phyloP scores from a whole-genome alignment of 2,113 vertebrate species.

The Carlito syrichta region DNA sequence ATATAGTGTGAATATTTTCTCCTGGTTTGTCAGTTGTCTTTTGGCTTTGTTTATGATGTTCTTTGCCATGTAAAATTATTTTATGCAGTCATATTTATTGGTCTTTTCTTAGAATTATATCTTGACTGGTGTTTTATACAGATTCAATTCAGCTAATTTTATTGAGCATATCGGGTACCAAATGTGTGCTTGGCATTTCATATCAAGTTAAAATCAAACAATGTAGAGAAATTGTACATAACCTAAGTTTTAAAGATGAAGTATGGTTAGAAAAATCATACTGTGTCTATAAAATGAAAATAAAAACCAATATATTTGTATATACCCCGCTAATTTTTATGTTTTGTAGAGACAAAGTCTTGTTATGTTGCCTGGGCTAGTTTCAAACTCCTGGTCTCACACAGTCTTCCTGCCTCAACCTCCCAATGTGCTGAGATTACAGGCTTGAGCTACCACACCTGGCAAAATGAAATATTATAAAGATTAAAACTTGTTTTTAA shows the following conservation, averaged over 20 bases:
- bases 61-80: neutral
- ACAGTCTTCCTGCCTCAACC: too few relatives aligned
- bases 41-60: neutral
- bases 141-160: neutral
- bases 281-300: neutral
- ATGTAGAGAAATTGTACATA: neutral
- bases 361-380: too few relatives aligned
- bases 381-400: too few relatives aligned
- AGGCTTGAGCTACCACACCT: too few relatives aligned
- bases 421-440: too few relatives aligned
- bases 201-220: constrained; percentile 10
- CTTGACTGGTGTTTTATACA: neutral
- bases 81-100: neutral
- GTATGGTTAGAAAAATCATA: neutral
- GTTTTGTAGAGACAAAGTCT: too few relatives aligned
- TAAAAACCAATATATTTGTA: too few relatives aligned
- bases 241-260: neutral
- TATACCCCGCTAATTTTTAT: too few relatives aligned
- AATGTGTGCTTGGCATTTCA: neutral
- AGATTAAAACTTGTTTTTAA: neutral
- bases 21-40: neutral
- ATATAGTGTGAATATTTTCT: neutral
- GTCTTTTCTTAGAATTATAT: neutral
- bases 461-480: neutral
- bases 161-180: neutral